A percentile compares a stretch with the other conserved stretches of the same genome.
phyloP scores from a whole-genome alignment of 2,113 vertebrate species.

The Forbesichthys papilliferus region DNA sequence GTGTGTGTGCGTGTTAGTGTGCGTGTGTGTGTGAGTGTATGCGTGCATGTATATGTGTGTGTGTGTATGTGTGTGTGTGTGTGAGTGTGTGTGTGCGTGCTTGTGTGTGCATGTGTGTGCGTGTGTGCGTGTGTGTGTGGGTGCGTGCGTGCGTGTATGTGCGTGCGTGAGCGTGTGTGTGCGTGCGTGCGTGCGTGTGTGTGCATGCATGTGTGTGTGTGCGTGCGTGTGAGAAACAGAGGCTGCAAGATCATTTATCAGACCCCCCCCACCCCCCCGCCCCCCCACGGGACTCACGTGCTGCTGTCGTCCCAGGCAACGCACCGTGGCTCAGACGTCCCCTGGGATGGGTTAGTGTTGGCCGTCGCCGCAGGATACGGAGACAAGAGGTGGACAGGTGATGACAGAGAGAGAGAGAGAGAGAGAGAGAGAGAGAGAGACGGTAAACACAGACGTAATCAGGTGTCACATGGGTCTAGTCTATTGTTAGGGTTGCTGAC shows the following conservation, averaged over 20 bases:
- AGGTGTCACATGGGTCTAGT: too few relatives aligned
- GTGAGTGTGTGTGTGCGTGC: too few relatives aligned
- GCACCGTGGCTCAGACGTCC: constrained; percentile 92
- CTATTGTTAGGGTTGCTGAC: too few relatives aligned
- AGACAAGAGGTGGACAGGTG: constrained; percentile 29
- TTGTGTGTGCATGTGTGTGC: constrained; percentile 11
- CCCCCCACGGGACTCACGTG: constrained; percentile 81
- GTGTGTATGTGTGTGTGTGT: too few relatives aligned
- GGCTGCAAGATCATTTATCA: not conserved
- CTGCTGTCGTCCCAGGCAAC: constrained; percentile 94
- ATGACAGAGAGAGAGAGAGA: constrained; percentile 44
- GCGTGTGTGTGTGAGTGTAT: too few relatives aligned
- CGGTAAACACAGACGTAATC: too few relatives aligned
- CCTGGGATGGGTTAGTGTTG: constrained; percentile 69
- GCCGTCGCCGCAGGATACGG: not conserved
- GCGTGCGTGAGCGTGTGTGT: not conserved
- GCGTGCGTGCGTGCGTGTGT: not conserved
- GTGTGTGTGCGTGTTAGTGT: too few relatives aligned
- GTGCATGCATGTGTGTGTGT: not conserved
- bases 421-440: not conserved
- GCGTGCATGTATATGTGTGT: too few relatives aligned
- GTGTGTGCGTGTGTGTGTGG: constrained; percentile 46
- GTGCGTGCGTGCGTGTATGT: not conserved
- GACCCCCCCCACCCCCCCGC: not conserved
- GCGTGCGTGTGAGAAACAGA: not conserved